Base-by-base conservation (phyloP, 1,140 invertebrate species). In the Asobara japonica region DNA sequence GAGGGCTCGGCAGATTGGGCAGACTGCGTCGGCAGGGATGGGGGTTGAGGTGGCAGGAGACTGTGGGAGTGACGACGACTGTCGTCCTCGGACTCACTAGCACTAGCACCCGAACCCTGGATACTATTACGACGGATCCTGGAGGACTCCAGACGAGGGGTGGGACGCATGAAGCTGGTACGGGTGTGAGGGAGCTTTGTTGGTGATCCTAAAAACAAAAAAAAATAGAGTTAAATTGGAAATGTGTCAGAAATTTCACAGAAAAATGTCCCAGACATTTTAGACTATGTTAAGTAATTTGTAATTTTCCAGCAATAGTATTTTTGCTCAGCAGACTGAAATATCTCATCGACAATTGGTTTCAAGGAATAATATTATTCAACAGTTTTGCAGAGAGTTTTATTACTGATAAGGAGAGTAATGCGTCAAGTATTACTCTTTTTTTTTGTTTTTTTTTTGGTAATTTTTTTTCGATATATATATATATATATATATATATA, bases 101-200 rank as follows among this genome's bases (percentile, higher is more conserved):
- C 84, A 80, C 83, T 87, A 0, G 82, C 81, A 16, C 85, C 83
- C 66, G 84, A 87, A 18, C 82, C 85, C 65, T 86, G 84, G 62
- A 86, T 76, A 66, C 89, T 89, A 72, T 89, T 90, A 38, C 86
- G 82, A 11, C 89, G 80, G 48, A 87, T 80, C 20, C 88, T 81
- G 76, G 80, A 80, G 10, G 73, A 71, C 68, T 87, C 84, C 8
- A 87, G 62, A 73, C 83, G 79, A 30, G 87, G 85, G 62, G 73
- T 80, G 41, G 86, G 86, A 69, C 82, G 81, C 77, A 84, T 84
- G 36, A 87, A 88, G 29, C 80, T 78, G 1, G 80, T 68, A 10
- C 86, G 79, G 70, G 75, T 83, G 31, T 79, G 77, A 30, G 78
- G 73, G n/a, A 72, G 64, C 72, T 86, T 85, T 69, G 71, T 61